Percentiles rank a stretch among this genome's conserved stretches.
Conservation (phyloP, 2,888 invertebrate genomes). For the Acanthosoma haemorrhoidale region DNA sequence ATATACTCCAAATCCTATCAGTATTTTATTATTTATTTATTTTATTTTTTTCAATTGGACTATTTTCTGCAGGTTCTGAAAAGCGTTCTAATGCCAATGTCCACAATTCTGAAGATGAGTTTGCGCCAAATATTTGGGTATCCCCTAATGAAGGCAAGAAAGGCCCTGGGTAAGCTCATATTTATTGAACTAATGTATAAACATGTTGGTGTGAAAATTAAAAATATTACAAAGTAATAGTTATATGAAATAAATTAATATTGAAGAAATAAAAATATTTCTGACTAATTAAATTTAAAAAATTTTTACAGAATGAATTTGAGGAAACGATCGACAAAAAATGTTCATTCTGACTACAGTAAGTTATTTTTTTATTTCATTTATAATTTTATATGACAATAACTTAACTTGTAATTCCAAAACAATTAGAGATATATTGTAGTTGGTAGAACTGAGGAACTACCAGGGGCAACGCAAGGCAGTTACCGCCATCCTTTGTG, state of each 20-base stretch:
- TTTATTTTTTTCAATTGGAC: too few relatives aligned
- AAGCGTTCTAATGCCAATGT: not conserved
- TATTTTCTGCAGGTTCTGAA: not conserved
- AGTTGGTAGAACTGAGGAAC: too few relatives aligned
- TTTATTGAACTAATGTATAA: too few relatives aligned
- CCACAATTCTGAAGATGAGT: constrained; percentile 13
- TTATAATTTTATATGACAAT: too few relatives aligned
- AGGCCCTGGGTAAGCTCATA: not conserved
- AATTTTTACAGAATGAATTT: constrained; percentile 10
- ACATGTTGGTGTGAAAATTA: too few relatives aligned
- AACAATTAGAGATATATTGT: too few relatives aligned
- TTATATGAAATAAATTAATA: too few relatives aligned
- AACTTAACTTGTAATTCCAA: too few relatives aligned
- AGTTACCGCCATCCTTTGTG: too few relatives aligned
- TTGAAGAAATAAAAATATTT: not conserved
- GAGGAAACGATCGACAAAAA: not conserved
- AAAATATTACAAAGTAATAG: too few relatives aligned
- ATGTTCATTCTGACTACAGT: not conserved
- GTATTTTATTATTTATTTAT: not conserved
- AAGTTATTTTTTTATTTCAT: too few relatives aligned
- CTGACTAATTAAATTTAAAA: not conserved
- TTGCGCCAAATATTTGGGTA: not conserved
- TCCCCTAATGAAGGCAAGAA: not conserved
- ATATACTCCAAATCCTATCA: not conserved
- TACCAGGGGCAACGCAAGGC: too few relatives aligned